Percentiles rank a stretch among this genome's conserved stretches.
phyloP scores from a whole-genome alignment of 2,113 vertebrate species.

The Notothenia coriiceps region DNA sequence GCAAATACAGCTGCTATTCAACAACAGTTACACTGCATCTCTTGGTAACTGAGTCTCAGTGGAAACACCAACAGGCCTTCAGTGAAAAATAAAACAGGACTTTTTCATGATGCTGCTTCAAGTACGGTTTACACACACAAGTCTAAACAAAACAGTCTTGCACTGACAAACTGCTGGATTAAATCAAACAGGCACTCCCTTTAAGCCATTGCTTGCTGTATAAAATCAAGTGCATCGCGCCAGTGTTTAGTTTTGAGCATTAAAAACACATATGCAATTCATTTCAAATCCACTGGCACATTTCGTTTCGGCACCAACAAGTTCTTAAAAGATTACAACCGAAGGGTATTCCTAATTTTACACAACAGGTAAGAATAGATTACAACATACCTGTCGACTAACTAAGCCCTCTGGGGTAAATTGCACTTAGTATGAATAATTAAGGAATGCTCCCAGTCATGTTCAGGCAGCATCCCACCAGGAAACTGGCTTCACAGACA shows the following conservation, averaged over 20 bases:
- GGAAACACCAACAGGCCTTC: conserved; percentile 14
- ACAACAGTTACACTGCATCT: conserved; percentile 14
- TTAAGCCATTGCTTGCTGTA: conserved; percentile 47
- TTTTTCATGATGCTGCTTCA: conserved; percentile 54
- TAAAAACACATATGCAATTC: conserved; percentile 29
- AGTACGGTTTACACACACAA: conserved; percentile 64
- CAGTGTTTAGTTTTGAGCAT: conserved; percentile 35
- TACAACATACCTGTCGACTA: conserved; percentile 47
- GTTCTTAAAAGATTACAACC: conserved; percentile 28
- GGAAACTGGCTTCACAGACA: conserved; percentile 42
- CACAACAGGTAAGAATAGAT: conserved; percentile 50
- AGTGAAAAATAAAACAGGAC: conserved; percentile 23
- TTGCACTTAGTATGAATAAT: conserved; percentile 50
- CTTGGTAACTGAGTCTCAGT: conserved; percentile 26
- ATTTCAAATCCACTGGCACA: conserved; percentile 44
- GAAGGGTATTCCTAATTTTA: conserved; percentile 29
- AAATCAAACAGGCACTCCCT: conserved; percentile 36
- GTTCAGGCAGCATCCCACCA: conserved; percentile 49
- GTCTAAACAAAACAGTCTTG: conserved; percentile 49
- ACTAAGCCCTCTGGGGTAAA: conserved; percentile 39
- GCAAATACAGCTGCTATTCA: conserved; percentile 45
- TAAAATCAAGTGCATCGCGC: conserved; percentile 32
- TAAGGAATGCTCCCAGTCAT: conserved; percentile 67
- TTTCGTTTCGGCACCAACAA: conserved; percentile 53
- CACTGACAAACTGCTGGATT: conserved; percentile 40